These are phyloP conservation scores for Drosophila mayaguana DNA, from an alignment of 2,888 invertebrate species.

Conservation along the genomic window DNA sequence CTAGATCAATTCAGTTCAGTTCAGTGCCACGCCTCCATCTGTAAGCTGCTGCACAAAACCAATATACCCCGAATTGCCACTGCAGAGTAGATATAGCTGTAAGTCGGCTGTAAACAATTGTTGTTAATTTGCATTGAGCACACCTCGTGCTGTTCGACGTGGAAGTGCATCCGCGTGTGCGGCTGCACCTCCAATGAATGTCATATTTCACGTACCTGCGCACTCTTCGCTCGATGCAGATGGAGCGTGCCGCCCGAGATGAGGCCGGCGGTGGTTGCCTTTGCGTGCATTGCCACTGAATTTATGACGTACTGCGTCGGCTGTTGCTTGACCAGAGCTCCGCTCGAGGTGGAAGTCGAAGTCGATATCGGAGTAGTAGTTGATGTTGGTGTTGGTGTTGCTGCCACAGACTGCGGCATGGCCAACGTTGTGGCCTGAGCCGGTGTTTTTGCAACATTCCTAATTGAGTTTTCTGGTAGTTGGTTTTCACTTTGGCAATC, in stretches of 20 bases:
- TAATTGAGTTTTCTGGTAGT: constrained; percentile 79
- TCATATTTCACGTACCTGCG: constrained; percentile 69
- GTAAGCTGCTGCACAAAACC: not conserved
- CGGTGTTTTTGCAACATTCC: constrained; percentile 67
- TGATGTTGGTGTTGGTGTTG: constrained; percentile 16
- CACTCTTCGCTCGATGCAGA: constrained; percentile 69
- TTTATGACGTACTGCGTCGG: constrained; percentile 77
- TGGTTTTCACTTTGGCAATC: constrained; percentile 73
- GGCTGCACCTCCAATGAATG: constrained; percentile 62
- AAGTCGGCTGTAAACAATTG: not conserved
- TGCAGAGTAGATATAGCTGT: not conserved
- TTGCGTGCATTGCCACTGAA: constrained; percentile 72
- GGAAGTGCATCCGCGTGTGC: constrained; percentile 18
- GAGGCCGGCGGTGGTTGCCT: constrained; percentile 70
- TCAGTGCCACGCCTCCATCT: not conserved
- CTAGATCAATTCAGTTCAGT: not conserved
- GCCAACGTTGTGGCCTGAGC: constrained; percentile 30
- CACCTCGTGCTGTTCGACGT: constrained; percentile 21
- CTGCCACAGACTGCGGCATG: constrained; percentile 32
- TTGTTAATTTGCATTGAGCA: not conserved
- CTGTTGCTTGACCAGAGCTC: constrained; percentile 19
- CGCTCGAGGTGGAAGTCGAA: not conserved
- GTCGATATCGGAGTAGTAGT: constrained; percentile 1
- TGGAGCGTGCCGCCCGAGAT: constrained; percentile 69
- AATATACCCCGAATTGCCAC: not conserved